Base-by-base conservation (phyloP, 2,888 invertebrate species). In the Harpalus rubripes region DNA sequence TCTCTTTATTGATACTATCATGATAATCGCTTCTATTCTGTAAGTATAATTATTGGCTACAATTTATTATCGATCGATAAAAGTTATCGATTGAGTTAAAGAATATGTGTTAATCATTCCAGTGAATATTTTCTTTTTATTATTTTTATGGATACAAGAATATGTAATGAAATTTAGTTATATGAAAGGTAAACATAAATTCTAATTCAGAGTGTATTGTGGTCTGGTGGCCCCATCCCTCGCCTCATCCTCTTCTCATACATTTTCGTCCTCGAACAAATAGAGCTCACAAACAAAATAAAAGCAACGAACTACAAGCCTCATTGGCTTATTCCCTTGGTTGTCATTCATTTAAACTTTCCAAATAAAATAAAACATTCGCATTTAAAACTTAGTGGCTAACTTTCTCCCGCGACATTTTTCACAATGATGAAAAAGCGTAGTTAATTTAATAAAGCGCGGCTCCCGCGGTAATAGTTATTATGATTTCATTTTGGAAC, bases 341-440 rank as follows among this genome's bases (percentile, higher is more conserved):
- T 26, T 81, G 68, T 81, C 81, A 81, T 68, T 81, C 81, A 81
- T 81, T 68, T 68, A 68, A 81, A 81, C 81, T 81, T 81, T 81
- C 56, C 52, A 63, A 68, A 81, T 81, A 81, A 81, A 81, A 81
- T 78, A 78, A 56, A 78, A 78, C 78, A 58, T 78, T 78, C 78
- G 52, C 74, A 74, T 74, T 74, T 74, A 74, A 74, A 74, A 74
- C 52, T 74, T 74, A 74, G 44, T 74, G 74, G 44, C 22, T 74
- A 74, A 74, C 74, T 74, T 74, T 78, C 41, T 58, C 78, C 56
- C 78, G 26, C 78, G 26, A 44, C 78, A 78, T 78, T 78, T 78
- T 78, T 78, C 78, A 78, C 78, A 58, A 78, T 78, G 58, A 58
- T 58, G 58, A 78, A 74, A 78, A 78, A 58, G 56, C 78, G 32